These are phyloP conservation scores for Hippocampus barbouri DNA, from an alignment of 2,113 vertebrate genomes.

Conservation along the genomic window DNA sequence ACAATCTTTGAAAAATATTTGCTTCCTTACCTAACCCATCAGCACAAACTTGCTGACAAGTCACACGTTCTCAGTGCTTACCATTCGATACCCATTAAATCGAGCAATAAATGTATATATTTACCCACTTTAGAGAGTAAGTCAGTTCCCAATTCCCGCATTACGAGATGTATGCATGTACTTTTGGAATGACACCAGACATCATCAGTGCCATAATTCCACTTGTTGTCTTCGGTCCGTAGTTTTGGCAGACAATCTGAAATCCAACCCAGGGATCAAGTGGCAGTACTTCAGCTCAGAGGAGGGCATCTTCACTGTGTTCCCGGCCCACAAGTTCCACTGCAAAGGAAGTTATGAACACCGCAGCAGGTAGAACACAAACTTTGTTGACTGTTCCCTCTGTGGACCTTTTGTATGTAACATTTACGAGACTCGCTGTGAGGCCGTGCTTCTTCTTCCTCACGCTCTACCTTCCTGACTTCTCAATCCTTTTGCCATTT, in stretches of 20 bases:
- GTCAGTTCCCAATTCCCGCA: neutral
- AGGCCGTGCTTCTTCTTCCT: neutral
- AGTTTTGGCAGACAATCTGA: conserved; percentile 98
- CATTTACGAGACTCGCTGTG: neutral
- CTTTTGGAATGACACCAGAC: neutral
- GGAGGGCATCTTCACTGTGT: conserved; percentile 97
- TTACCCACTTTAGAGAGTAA: neutral
- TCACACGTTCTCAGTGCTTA: neutral
- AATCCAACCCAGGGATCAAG: conserved; percentile 97
- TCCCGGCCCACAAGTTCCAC: conserved; percentile 96
- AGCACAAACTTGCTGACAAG: neutral
- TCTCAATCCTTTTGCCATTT: neutral
- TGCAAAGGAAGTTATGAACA: conserved; percentile 96
- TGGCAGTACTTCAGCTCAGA: conserved; percentile 99
- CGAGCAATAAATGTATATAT: neutral
- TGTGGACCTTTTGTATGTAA: neutral
- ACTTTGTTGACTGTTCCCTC: neutral
- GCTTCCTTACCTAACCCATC: neutral
- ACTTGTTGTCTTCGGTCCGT: conserved; percentile 6
- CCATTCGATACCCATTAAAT: neutral
- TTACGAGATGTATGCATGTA: no score
- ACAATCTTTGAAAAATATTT: neutral
- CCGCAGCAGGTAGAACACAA: conserved; percentile 83
- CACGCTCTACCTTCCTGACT: neutral
- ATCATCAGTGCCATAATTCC: neutral